Percentiles rank a stretch among this genome's conserved stretches.
Conservation (phyloP, 2,888 invertebrate species). For the Pristionchus exspectatus region DNA sequence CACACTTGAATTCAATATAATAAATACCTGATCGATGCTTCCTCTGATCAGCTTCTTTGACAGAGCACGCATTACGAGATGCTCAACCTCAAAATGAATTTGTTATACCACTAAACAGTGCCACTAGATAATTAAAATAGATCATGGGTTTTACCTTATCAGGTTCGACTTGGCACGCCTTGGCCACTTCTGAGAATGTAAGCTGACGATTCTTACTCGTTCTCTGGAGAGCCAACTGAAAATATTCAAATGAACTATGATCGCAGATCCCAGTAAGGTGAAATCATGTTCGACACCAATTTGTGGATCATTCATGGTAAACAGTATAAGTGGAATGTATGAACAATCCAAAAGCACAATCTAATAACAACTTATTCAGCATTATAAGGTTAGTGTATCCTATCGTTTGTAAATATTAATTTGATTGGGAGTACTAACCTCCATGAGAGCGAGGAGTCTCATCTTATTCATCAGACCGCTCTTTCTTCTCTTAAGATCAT, state of each 20-base stretch:
- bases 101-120: background rate
- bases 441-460: constrained; percentile 95
- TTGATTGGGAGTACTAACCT: constrained; percentile 81
- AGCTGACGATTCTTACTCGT: constrained; percentile 90
- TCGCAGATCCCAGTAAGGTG: too few relatives aligned
- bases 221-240: constrained; percentile 94
- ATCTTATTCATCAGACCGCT: constrained; percentile 87
- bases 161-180: constrained; percentile 88
- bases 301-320: too few relatives aligned
- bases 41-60: constrained; percentile 93
- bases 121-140: constrained; percentile 78
- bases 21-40: constrained; percentile 79
- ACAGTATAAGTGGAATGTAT: too few relatives aligned
- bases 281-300: constrained; percentile 36
- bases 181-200: constrained; percentile 92
- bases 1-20: background rate
- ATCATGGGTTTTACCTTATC: constrained; percentile 78
- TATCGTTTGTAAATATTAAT: background rate
- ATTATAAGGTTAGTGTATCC: too few relatives aligned
- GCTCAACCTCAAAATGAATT: constrained; percentile 85
- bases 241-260: constrained; percentile 53
- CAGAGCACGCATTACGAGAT: constrained; percentile 97
- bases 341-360: too few relatives aligned
- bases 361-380: too few relatives aligned
- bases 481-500: constrained; percentile 72